Conservation (phyloP, 1,140 invertebrate species). For the Diachasma alloeum region DNA sequence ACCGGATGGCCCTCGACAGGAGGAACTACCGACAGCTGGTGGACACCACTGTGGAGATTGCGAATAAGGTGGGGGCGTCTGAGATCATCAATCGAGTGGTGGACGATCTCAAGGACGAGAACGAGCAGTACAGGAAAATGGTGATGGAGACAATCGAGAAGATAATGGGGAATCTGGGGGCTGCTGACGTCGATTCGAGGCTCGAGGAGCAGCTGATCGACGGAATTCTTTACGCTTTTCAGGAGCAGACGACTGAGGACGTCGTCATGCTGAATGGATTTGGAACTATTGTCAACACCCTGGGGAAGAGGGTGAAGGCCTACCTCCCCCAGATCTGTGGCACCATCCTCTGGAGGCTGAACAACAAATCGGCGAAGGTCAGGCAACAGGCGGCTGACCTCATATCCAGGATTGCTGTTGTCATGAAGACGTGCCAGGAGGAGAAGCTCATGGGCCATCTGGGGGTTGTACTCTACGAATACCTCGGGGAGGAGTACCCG, state of each 20-base stretch:
- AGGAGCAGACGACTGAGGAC: conserved; percentile 99
- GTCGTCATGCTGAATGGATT: conserved; percentile 99
- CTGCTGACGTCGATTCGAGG: conserved; percentile 96
- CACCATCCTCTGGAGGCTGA: conserved; percentile 98
- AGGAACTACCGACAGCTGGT: conserved; percentile 97
- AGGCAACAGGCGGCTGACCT: conserved; percentile 99
- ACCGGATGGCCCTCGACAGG: conserved; percentile 97
- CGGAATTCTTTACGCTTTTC: conserved; percentile 98
- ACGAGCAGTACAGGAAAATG: conserved; percentile 99
- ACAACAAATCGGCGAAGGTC: conserved; percentile 99
- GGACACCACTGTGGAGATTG: conserved; percentile 99
- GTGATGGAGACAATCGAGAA: conserved; percentile 99
- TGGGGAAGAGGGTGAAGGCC: conserved; percentile 97
- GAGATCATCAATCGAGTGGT: conserved; percentile 99
- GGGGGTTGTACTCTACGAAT: conserved; percentile 99
- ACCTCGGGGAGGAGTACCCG: conserved; percentile 99
- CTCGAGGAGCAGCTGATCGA: conserved; percentile 99
- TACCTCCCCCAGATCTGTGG: conserved; percentile 99
- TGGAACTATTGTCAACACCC: conserved; percentile 97
- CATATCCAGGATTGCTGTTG: conserved; percentile 96
- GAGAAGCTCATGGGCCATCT: conserved; percentile 99
- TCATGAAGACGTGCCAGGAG: conserved; percentile 99
- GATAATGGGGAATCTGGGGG: conserved; percentile 96
- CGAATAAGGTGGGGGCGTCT: conserved; percentile 98
- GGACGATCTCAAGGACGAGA: conserved; percentile 99